Conservation (phyloP, 2,888 invertebrate species). For the Aromia moschata region DNA sequence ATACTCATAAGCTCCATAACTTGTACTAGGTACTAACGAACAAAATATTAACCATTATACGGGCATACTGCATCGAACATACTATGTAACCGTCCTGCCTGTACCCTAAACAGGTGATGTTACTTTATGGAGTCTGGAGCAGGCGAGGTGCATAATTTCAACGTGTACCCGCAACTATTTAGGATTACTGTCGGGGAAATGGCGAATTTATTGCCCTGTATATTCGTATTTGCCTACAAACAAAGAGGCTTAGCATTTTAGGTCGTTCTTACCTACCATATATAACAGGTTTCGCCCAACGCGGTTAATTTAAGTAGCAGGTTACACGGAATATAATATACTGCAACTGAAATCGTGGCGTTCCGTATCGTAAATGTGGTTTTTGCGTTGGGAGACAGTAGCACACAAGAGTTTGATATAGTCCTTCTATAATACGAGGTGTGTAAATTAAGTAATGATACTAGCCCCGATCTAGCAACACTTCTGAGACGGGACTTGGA, state of each 20-base stretch:
- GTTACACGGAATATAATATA: neutral
- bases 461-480: no score
- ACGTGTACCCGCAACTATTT: constrained; percentile 32
- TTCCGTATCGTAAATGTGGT: constrained; percentile 1
- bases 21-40: constrained; percentile 29
- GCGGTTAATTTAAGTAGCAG: constrained; percentile 31
- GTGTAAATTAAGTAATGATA: no score
- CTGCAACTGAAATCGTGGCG: neutral
- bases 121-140: constrained; percentile 34
- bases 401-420: no score
- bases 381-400: no score
- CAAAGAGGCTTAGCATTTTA: constrained; percentile 34
- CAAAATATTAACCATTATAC: constrained; percentile 30
- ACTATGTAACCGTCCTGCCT: constrained; percentile 26
- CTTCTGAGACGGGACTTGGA: no score
- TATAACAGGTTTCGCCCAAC: constrained; percentile 33
- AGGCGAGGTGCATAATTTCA: constrained; percentile 34
- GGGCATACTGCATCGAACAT: constrained; percentile 31
- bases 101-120: constrained; percentile 35
- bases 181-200: constrained; percentile 35
- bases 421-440: no score
- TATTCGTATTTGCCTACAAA: constrained; percentile 37
- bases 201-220: constrained; percentile 34
- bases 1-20: constrained; percentile 27
- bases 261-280: constrained; percentile 31